These are phyloP conservation scores for Psittacula cyanocephala DNA, from an alignment of 2,113 vertebrate species.

Conservation along the genomic window DNA sequence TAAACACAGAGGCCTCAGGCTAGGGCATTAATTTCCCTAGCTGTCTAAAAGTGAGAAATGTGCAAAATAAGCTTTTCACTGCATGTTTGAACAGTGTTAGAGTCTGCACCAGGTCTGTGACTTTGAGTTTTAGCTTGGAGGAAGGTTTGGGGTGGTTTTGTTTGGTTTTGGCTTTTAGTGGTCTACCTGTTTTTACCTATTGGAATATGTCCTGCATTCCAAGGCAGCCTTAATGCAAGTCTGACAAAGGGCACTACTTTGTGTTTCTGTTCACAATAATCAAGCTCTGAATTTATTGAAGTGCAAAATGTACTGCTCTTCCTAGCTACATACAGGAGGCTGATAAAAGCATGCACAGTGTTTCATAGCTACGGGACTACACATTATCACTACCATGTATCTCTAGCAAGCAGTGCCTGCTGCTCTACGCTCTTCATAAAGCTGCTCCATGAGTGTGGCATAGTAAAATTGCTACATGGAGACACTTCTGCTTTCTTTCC, in stretches of 20 bases:
- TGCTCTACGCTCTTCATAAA: not conserved
- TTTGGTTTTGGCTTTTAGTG: not conserved
- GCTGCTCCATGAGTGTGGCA: not conserved
- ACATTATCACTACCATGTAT: not conserved
- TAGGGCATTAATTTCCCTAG: constrained; percentile 16
- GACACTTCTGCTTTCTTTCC: not conserved
- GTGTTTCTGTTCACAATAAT: not conserved
- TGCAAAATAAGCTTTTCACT: not conserved
- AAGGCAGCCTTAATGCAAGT: not conserved
- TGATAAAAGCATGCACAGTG: not conserved
- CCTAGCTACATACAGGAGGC: not conserved
- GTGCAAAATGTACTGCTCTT: not conserved
- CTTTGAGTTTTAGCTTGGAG: not conserved
- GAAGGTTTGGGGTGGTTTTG: not conserved
- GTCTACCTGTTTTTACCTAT: not conserved
- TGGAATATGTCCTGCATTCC: not conserved
- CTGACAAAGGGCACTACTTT: not conserved
- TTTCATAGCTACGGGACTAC: not conserved
- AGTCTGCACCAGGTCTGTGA: not conserved
- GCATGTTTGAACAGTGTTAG: not conserved
- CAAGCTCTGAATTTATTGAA: not conserved
- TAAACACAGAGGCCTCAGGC: constrained; percentile 17
- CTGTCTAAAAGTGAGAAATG: not conserved
- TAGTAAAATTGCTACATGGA: not conserved
- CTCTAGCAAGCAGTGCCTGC: not conserved